phyloP scores from a whole-genome alignment of 37 sponge, comb jelly and placozoan genomes.

The Eunapius fragilis region DNA sequence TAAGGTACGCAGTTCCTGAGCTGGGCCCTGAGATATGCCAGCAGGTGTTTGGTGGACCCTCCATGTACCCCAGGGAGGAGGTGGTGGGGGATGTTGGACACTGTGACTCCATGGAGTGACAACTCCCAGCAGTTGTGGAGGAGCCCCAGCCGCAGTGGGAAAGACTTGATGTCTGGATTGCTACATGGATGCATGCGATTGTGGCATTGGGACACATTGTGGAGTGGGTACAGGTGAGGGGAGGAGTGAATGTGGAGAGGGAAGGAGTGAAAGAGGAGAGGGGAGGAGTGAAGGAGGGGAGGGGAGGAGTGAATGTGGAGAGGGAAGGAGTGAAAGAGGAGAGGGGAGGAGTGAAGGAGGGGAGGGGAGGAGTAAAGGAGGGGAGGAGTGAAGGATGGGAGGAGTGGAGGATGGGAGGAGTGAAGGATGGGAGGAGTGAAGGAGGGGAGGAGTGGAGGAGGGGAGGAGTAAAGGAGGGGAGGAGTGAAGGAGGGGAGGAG shows the following conservation, averaged over 20 bases:
- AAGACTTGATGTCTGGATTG: slow-evolving; percentile 49
- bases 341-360: not conserved
- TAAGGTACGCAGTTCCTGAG: slow-evolving; percentile 80
- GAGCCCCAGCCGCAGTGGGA: slow-evolving; percentile 69
- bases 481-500: no score
- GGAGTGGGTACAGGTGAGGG: no score
- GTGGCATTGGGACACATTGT: no score
- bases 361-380: no score
- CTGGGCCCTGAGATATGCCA: slow-evolving; percentile 88
- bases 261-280: no score
- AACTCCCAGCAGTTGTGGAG: slow-evolving; percentile 90
- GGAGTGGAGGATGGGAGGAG: not conserved
- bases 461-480: not conserved
- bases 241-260: no score
- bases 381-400: not conserved
- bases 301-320: no score
- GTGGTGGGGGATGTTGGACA: slow-evolving; percentile 77
- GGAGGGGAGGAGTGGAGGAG: not conserved
- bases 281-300: no score
- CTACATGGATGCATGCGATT: no score
- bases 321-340: not conserved
- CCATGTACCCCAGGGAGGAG: slow-evolving; percentile 69
- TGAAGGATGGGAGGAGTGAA: not conserved
- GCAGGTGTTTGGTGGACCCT: slow-evolving; percentile 77
- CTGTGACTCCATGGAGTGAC: slow-evolving; percentile 55